These are phyloP conservation scores for Drosophila tropicalis DNA, from an alignment of 1,140 invertebrate species.

Conservation along the genomic window DNA sequence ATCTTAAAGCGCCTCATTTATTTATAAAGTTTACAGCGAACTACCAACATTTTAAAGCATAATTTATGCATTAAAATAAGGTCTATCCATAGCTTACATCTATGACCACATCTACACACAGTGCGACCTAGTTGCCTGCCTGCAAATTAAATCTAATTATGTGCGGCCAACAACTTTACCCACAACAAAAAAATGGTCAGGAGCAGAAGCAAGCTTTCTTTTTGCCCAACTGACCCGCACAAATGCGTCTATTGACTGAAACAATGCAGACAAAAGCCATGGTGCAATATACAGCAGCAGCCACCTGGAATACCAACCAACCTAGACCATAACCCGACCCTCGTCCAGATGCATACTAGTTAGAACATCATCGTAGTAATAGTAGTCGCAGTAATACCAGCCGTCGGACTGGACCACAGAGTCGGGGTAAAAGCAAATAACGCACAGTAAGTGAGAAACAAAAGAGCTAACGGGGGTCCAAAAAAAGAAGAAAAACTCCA, in stretches of 20 bases:
- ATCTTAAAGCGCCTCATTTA: constrained; percentile 8
- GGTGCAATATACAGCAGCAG: constrained; percentile 25
- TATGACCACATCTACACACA: neutral
- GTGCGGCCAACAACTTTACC: constrained; percentile 48
- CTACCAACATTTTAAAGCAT: constrained; percentile 46
- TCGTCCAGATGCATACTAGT: constrained; percentile 46
- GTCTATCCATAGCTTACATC: neutral
- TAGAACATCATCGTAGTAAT: constrained; percentile 51
- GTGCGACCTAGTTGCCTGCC: constrained; percentile 21
- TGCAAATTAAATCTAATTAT: constrained; percentile 78
- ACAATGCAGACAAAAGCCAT: constrained; percentile 72
- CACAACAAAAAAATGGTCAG: constrained; percentile 10
- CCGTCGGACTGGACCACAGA: neutral
- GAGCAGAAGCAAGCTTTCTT: constrained; percentile 45
- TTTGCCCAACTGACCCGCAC: constrained; percentile 76
- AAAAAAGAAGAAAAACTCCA: constrained; percentile 1
- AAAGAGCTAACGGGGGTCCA: constrained; percentile 46
- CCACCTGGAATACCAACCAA: neutral
- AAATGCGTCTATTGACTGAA: constrained; percentile 78
- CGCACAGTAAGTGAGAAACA: constrained; percentile 60
- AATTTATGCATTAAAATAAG: constrained; percentile 51
- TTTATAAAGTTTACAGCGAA: constrained; percentile 1
- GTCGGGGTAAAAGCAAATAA: constrained; percentile 23
- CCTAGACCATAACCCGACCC: constrained; percentile 3
- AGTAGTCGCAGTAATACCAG: neutral